Percentiles rank a stretch among this genome's conserved stretches.
Evolutionary conservation across 2,797 vertebrate genomes (phyloP).

Genomic region (Dipus sagitta): DNA sequence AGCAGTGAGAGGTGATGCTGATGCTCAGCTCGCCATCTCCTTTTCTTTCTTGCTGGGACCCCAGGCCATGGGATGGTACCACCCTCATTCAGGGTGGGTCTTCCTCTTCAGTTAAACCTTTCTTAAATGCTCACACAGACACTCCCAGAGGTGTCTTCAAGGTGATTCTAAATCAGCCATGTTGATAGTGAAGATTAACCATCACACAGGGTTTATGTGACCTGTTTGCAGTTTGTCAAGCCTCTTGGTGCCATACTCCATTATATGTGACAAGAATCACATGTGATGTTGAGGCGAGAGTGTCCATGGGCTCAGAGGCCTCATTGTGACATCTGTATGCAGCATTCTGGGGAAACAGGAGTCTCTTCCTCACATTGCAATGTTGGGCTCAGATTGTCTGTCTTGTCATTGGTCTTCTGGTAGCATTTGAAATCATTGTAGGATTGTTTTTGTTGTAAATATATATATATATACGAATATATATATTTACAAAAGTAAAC

Average conservation of each 20-base stretch:
- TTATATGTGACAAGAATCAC: not conserved
- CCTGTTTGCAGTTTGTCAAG: not conserved
- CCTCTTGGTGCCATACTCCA: not conserved
- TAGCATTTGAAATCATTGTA: slow-evolving; percentile 37
- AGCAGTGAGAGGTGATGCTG: not conserved
- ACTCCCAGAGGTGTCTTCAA: not conserved
- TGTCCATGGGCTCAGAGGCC: not conserved
- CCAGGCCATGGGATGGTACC: not conserved
- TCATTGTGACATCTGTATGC: not conserved
- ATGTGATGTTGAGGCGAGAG: not conserved
- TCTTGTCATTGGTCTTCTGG: not conserved
- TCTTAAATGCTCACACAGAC: not conserved
- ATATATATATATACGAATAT: too few relatives aligned
- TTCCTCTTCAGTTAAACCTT: not conserved
- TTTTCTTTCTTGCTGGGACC: not conserved
- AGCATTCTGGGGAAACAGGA: not conserved
- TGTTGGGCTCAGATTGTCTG: not conserved
- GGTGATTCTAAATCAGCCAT: not conserved
- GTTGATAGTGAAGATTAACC: not conserved
- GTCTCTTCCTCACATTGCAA: not conserved
- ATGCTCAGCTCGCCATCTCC: not conserved
- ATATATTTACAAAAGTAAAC: too few relatives aligned
- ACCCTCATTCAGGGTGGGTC: not conserved
- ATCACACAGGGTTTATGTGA: not conserved
- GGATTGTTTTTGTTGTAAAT: not conserved